Evolutionary conservation across 1,140 invertebrate genomes (phyloP), one percentile per base, ranked within the genome.

Genomic region (Diachasma alloeum): DNA sequence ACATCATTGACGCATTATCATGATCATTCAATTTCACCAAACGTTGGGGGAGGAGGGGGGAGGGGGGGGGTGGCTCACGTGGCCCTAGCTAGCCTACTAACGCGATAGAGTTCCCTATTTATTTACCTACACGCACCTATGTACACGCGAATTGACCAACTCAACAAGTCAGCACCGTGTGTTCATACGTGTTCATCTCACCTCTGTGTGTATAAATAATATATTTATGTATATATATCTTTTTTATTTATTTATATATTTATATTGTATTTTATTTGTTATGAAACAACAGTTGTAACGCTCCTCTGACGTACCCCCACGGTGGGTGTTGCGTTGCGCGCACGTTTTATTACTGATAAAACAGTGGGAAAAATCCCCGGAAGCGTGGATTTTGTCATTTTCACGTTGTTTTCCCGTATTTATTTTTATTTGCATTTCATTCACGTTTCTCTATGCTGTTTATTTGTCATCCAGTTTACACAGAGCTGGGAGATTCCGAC

Each of bases 21-120:
- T n/a, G 68, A 66, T 72, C 22, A 68, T 74, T 36, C 48, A 72
- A 63, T 75, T 37, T 53, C 24, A 53, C 76, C 77, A 59, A 77
- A 81, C 76, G 69, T 48, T 66, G 73, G 73, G 31, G 31, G 31
- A 31, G 31, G 31, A 31, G 31, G 31, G 31, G 31, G 31, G 2
- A 3, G 6, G 31, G 6, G 73, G 31, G 6, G 73, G 75, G 59
- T 82, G 81, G 83, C 83, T 81, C 80, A 56, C 78, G 42, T 22
- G 82, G 83, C 83, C 83, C 83, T 86, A 86, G 83, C 81, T 86
- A 86, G 82, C 83, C 85, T 87, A 86, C 85, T 88, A 84, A 87
- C 80, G 75, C 77, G 74, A 78, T 88, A 87, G 82, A 82, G 83
- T 42, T 70, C 26, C 82, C 83, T 78, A 85, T 77, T 80, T 81